Evolutionary conservation across 1,140 invertebrate genomes (phyloP).

Genomic region (Lasioglossum baleicum): DNA sequence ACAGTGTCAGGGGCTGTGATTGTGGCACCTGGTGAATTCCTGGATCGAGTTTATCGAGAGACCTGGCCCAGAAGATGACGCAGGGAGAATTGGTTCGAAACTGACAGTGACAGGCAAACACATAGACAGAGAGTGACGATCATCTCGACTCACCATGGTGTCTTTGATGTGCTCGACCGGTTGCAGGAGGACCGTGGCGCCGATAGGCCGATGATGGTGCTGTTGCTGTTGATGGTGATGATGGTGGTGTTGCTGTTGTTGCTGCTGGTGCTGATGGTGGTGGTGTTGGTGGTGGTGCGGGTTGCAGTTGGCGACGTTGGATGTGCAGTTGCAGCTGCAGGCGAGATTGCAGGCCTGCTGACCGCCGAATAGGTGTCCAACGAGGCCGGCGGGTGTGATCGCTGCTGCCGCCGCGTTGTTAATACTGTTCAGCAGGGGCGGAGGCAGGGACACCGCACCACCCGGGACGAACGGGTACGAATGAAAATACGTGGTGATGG

Average conservation of each 20-base stretch:
- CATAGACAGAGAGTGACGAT: too few species aligned
- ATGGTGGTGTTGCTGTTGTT: conserved; percentile 66
- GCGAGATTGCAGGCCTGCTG: conserved; percentile 74
- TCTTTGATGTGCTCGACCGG: conserved; percentile 78
- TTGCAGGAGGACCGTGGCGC: conserved; percentile 74
- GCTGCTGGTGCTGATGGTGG: conserved; percentile 65
- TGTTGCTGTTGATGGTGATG: conserved; percentile 68
- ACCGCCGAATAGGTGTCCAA: conserved; percentile 70
- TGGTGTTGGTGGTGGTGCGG: conserved; percentile 66
- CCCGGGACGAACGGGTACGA: conserved; percentile 80
- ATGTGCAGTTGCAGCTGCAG: conserved; percentile 74
- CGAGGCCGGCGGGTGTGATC: conserved; percentile 73
- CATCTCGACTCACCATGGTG: conserved; percentile 75
- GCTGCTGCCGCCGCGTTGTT: conserved; percentile 63
- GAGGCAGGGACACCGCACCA: conserved; percentile 75
- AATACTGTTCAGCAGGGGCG: conserved; percentile 67
- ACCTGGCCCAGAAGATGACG: too few species aligned
- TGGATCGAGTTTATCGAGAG: too few species aligned
- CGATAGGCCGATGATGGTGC: conserved; percentile 65
- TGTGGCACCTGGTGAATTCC: too few species aligned
- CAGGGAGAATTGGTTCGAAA: too few species aligned
- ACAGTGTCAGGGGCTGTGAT: too few species aligned
- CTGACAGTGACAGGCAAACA: too few species aligned
- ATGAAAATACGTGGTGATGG: conserved; percentile 80
- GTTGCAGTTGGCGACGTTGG: conserved; percentile 67